Percentiles rank a stretch among this genome's conserved stretches.
Conservation (phyloP, 1,140 invertebrate genomes). For the Drosophila bifasciata region DNA sequence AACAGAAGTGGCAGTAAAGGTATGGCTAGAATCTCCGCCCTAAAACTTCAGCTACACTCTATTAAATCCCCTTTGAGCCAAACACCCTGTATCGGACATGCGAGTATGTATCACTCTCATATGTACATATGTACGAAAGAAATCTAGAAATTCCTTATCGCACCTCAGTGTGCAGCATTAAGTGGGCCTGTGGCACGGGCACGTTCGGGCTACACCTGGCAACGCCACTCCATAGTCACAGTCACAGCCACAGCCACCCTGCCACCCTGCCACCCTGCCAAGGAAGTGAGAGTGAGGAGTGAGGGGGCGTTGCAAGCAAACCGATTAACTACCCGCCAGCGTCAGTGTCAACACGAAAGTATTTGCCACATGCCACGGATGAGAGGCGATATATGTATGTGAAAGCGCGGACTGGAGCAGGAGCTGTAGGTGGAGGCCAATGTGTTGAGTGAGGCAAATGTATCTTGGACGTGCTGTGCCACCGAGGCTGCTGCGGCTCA, state of each 20-base stretch:
- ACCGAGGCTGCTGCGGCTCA: no score
- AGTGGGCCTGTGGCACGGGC: slow-evolving; percentile 76
- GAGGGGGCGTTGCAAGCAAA: slow-evolving; percentile 56
- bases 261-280: no score
- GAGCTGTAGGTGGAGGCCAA: background rate
- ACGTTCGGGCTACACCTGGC: slow-evolving; percentile 60
- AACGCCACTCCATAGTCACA: slow-evolving; percentile 1
- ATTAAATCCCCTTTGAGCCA: no score
- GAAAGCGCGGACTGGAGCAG: background rate
- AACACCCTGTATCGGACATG: slow-evolving; percentile 56
- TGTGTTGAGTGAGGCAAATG: slow-evolving; percentile 68
- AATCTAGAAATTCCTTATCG: slow-evolving; percentile 81
- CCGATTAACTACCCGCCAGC: slow-evolving; percentile 75
- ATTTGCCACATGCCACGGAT: slow-evolving; percentile 68
- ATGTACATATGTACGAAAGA: slow-evolving; percentile 52
- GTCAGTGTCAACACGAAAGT: slow-evolving; percentile 68
- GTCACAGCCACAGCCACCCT: no score
- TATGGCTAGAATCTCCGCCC: no score
- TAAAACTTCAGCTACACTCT: no score
- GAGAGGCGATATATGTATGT: slow-evolving; percentile 62
- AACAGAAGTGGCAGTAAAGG: no score
- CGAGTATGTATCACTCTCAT: slow-evolving; percentile 44
- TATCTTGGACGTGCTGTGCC: slow-evolving; percentile 70
- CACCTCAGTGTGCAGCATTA: slow-evolving; percentile 77
- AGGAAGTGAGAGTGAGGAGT: no score